These are phyloP conservation scores for Amphilophus citrinellus DNA, from an alignment of 2,113 vertebrate genomes.

Conservation along the genomic window DNA sequence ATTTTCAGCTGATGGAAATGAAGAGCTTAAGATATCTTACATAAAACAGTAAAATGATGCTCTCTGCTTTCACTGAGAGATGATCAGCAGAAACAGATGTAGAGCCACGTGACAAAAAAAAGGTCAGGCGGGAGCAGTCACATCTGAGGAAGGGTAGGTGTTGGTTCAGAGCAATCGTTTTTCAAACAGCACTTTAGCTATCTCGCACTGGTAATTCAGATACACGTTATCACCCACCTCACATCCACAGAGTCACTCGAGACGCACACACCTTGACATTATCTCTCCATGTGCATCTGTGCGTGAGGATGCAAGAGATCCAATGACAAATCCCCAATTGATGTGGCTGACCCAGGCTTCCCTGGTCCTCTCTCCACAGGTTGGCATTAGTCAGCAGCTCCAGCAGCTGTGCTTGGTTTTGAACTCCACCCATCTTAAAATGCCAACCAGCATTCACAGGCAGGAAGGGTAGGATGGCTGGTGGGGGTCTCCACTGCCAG, in stretches of 20 bases:
- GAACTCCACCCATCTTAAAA: constrained; percentile 70
- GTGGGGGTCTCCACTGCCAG: constrained; percentile 51
- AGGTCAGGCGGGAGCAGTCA: background rate
- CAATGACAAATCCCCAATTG: constrained; percentile 67
- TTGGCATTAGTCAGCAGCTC: constrained; percentile 66
- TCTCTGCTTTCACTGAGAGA: background rate
- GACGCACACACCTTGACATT: constrained; percentile 44
- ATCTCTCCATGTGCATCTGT: constrained; percentile 32
- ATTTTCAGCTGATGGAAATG: constrained; percentile 13
- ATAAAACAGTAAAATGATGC: background rate
- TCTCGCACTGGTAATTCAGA: background rate
- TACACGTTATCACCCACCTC: background rate
- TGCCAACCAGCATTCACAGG: constrained; percentile 59
- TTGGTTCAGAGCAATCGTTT: background rate
- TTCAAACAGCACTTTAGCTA: background rate
- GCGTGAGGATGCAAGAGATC: constrained; percentile 22
- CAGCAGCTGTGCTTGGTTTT: constrained; percentile 63
- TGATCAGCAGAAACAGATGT: background rate
- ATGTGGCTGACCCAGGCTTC: constrained; percentile 54
- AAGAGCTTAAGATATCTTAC: background rate
- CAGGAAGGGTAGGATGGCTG: constrained; percentile 23
- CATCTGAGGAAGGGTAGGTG: background rate
- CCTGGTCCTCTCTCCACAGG: constrained; percentile 41
- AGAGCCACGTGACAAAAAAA: background rate
- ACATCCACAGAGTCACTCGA: background rate